Conservation (phyloP, 2,888 invertebrate species). For the Leptura quadrifasciata region DNA sequence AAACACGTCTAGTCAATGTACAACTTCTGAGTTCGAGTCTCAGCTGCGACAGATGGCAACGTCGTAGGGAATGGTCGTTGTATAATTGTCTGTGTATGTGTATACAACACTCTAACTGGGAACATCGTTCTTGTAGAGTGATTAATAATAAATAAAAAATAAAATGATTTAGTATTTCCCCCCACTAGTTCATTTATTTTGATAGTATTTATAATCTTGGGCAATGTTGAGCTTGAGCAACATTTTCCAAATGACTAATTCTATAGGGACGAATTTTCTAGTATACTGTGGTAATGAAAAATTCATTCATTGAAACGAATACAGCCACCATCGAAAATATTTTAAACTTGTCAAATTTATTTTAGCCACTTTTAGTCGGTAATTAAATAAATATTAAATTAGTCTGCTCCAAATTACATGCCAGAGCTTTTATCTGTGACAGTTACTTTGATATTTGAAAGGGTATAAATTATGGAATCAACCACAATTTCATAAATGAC, state of each 20-base stretch:
- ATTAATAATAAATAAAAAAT: no score
- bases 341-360: slow-evolving; percentile 49
- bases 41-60: no score
- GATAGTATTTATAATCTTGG: neutral
- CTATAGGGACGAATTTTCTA: no score
- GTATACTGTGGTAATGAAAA: neutral
- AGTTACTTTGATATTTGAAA: slow-evolving; percentile 62
- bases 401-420: slow-evolving; percentile 57
- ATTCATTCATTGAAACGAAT: neutral
- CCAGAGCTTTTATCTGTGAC: slow-evolving; percentile 61
- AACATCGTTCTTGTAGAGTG: no score
- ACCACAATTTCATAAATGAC: slow-evolving; percentile 66
- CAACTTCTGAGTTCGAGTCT: no score
- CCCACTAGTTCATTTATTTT: neutral
- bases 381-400: slow-evolving; percentile 63
- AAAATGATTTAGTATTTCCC: no score
- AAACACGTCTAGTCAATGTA: no score
- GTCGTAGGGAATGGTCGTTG: no score
- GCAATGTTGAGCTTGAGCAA: no score
- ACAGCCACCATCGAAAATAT: slow-evolving; percentile 40
- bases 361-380: slow-evolving; percentile 47
- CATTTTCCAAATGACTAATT: no score
- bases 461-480: slow-evolving; percentile 63
- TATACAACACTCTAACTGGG: no score
- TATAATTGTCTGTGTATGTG: no score